Percentiles rank a stretch among this genome's conserved stretches.
phyloP scores from a whole-genome alignment of 92 coral and sea anemone species.

The Montipora capitata region DNA sequence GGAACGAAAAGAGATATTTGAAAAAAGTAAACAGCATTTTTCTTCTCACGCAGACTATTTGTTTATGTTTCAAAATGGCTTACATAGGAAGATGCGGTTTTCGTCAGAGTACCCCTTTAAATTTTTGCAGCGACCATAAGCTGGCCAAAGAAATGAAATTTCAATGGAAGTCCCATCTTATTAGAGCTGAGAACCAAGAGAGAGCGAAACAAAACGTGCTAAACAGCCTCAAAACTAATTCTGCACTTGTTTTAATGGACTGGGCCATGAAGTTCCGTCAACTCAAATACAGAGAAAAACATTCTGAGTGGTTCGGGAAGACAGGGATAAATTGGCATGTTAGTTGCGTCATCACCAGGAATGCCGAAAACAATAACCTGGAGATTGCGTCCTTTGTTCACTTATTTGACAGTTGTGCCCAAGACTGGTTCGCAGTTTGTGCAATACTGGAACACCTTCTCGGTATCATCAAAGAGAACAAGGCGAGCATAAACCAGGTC shows the following conservation, averaged over 20 bases:
- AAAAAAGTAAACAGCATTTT: no score
- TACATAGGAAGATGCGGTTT: no score
- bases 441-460: conserved; percentile 71
- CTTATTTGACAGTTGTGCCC: conserved; percentile 73
- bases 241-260: no score
- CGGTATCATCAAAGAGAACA: conserved; percentile 12
- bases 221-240: no score
- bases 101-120: conserved; percentile 2
- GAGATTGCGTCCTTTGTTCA: conserved; percentile 60
- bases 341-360: conserved; percentile 60
- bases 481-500: not conserved
- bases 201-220: no score
- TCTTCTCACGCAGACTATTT: no score
- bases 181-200: no score
- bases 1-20: no score
- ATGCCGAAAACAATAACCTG: conserved; percentile 24
- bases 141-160: no score
- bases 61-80: no score
- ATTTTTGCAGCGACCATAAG: not conserved
- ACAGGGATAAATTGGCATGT: conserved; percentile 78
- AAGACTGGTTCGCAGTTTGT: conserved; percentile 66
- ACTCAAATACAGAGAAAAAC: conserved; percentile 53
- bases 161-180: no score
- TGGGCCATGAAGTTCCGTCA: no score
- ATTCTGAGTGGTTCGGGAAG: conserved; percentile 81